These are phyloP conservation scores for Frankliniella intonsa DNA, from an alignment of 2,888 invertebrate genomes.

Conservation along the genomic window DNA sequence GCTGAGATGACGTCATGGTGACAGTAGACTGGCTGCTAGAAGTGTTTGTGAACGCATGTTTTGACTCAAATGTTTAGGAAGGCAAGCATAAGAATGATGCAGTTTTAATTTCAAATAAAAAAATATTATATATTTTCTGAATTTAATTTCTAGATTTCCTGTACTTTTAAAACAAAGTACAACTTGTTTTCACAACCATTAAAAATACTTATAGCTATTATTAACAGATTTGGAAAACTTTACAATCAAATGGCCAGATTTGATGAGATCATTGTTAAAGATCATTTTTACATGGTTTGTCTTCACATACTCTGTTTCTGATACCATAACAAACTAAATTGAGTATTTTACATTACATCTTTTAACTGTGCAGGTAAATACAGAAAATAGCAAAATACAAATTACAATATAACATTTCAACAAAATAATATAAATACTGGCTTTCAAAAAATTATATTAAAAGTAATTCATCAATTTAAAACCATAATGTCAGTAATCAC, in stretches of 20 bases:
- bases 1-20: no score
- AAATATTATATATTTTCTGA: background rate
- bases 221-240: background rate
- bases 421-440: conserved; percentile 21
- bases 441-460: background rate
- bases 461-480: conserved; percentile 1
- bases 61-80: background rate
- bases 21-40: no score
- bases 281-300: background rate
- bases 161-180: conserved; percentile 18
- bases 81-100: background rate
- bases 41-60: background rate
- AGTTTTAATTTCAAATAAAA: background rate
- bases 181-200: conserved; percentile 12
- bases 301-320: no score
- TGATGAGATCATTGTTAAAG: conserved; percentile 19
- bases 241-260: background rate
- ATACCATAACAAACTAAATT: no score
- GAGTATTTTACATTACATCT: background rate
- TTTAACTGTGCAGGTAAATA: background rate
- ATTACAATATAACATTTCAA: background rate
- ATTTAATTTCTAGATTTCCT: background rate
- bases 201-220: conserved; percentile 1
- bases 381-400: background rate
- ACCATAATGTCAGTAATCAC: background rate